phyloP scores from a whole-genome alignment of 1,140 invertebrate species.

The Caenorhabditis inopinata region DNA sequence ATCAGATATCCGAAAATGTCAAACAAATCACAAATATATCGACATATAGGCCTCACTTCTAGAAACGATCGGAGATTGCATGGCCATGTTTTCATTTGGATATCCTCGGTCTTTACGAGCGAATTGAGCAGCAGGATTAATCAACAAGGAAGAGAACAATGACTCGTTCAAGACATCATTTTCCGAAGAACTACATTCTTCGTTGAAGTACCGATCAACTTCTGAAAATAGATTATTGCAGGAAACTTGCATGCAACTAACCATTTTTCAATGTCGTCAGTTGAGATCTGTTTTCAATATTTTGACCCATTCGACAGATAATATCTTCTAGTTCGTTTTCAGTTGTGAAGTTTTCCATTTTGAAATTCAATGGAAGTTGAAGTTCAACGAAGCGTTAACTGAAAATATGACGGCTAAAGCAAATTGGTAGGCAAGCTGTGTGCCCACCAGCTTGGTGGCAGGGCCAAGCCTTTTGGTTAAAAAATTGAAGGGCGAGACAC shows the following conservation, averaged over 20 bases:
- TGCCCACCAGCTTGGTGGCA: too few relatives aligned
- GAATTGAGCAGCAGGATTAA: neutral
- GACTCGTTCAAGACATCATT: neutral
- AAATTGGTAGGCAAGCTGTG: too few relatives aligned
- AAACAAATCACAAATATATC: too few relatives aligned
- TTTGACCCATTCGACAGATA: neutral
- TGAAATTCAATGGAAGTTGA: neutral
- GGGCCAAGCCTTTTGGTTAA: too few relatives aligned
- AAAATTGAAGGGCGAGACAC: too few relatives aligned
- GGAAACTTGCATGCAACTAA: too few relatives aligned
- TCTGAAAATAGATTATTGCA: neutral
- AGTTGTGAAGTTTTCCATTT: neutral
- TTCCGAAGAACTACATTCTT: neutral
- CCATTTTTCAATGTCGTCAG: neutral
- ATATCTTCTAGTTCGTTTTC: slow-evolving; percentile 12
- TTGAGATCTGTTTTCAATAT: neutral
- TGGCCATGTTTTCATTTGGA: neutral
- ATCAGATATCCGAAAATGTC: too few relatives aligned
- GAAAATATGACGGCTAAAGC: too few relatives aligned
- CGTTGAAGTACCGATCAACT: too few relatives aligned
- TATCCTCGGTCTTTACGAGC: neutral
- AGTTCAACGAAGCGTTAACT: neutral
- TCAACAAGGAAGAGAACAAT: neutral
- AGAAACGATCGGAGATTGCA: neutral
- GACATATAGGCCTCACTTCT: neutral